Conservation (phyloP, 2,888 invertebrate species). For the Clunio marinus region DNA sequence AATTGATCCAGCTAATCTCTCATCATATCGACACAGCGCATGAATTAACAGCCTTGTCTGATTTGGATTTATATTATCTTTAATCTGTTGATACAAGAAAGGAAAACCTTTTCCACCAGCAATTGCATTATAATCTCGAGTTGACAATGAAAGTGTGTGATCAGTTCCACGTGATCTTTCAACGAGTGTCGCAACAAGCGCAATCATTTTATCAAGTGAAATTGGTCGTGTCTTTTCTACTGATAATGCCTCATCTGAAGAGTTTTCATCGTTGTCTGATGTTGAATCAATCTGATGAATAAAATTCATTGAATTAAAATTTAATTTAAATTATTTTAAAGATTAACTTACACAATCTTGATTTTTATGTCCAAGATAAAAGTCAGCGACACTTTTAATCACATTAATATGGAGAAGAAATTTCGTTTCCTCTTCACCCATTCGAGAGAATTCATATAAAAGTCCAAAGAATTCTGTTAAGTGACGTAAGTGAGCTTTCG, state of each 20-base stretch:
- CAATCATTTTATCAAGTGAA: conserved; percentile 93
- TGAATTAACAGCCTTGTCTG: conserved; percentile 89
- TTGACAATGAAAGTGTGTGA: conserved; percentile 67
- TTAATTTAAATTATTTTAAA: background rate
- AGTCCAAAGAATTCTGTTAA: conserved; percentile 90
- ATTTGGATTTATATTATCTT: conserved; percentile 86
- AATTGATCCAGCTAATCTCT: conserved; percentile 80
- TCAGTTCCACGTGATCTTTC: conserved; percentile 80
- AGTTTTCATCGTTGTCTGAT: conserved; percentile 53
- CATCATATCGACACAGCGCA: conserved; percentile 87
- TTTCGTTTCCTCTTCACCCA: conserved; percentile 89
- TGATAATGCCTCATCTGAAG: conserved; percentile 55
- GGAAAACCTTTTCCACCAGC: conserved; percentile 90
- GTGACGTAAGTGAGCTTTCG: conserved; percentile 79
- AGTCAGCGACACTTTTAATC: conserved; percentile 85
- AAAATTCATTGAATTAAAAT: conserved; percentile 1
- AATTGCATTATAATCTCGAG: conserved; percentile 75
- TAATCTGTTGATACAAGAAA: conserved; percentile 90
- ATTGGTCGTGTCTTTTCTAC: conserved; percentile 77
- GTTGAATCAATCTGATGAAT: conserved; percentile 48
- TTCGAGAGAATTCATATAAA: conserved; percentile 88
- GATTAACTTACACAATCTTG: conserved; percentile 61
- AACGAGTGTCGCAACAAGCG: conserved; percentile 79
- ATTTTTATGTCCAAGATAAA: conserved; percentile 80
- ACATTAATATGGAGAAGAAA: conserved; percentile 83